These are phyloP conservation scores for Pelmatolapia mariae DNA, from an alignment of 2,113 vertebrate species.

Conservation along the genomic window DNA sequence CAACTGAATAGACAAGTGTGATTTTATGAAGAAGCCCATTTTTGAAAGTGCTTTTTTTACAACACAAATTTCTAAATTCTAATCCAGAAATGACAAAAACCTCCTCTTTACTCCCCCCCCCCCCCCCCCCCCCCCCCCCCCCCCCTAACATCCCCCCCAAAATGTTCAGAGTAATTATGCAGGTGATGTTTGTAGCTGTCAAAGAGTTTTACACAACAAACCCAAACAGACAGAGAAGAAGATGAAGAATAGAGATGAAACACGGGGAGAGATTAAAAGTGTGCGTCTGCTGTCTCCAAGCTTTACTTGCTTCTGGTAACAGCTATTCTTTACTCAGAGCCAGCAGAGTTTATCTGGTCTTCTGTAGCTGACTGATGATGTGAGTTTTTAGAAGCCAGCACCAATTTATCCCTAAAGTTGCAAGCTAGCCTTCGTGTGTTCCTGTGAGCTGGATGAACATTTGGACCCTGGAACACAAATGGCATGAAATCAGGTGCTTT, in stretches of 20 bases:
- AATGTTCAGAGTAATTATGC: conserved; percentile 30
- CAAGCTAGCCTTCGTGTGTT: conserved; percentile 33
- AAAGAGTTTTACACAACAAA: conserved; percentile 34
- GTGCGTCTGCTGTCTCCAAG: conserved; percentile 17
- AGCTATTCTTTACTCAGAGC: conserved; percentile 16
- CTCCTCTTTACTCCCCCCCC: neutral
- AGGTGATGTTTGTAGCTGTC: conserved; percentile 28
- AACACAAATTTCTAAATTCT: neutral
- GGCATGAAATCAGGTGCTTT: neutral
- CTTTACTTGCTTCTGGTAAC: conserved; percentile 1
- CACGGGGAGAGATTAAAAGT: conserved; percentile 17
- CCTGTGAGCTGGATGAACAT: conserved; percentile 27
- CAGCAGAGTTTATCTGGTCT: conserved; percentile 37
- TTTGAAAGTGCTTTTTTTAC: neutral
- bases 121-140: neutral
- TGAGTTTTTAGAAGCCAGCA: conserved; percentile 18
- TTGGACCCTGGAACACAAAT: neutral
- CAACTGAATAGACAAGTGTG: neutral
- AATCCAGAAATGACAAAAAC: conserved; percentile 4
- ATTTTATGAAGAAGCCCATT: neutral
- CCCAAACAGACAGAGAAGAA: neutral
- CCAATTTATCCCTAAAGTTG: conserved; percentile 32
- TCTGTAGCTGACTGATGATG: conserved; percentile 45
- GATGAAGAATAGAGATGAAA: conserved; percentile 8
- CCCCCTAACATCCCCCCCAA: neutral